Base-by-base conservation (phyloP, 1,140 invertebrate species). In the Odontomachus brunneus region DNA sequence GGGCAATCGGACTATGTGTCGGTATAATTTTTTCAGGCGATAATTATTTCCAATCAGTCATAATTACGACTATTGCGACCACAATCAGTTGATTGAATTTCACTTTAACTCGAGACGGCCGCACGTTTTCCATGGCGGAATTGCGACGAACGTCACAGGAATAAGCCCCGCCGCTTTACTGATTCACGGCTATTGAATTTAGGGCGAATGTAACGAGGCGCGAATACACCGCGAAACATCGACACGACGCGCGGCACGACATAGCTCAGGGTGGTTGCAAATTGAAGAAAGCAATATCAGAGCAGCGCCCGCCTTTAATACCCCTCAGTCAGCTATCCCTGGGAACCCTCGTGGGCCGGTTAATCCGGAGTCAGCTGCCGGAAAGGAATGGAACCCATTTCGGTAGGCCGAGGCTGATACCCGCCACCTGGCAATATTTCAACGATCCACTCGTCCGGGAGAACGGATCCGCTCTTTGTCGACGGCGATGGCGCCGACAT, bases 361-460 rank as follows among this genome's bases (percentile, higher is more conserved):
- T 90, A 90, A 90, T 88, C 87, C 89, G 83, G 62, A 90, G 87
- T 90, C 89, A 90, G 89, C 89, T 87, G 87, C 78, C 63, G 76
- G 83, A 87, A 90, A 90, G 87, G 84, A 90, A 90, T 89, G 83
- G 81, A 84, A 74, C 69, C 80, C 87, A 88, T 86, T 86, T 81
- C 86, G 53, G 72, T 88, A 88, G 86, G 86, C 84, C 80, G 78
- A 59, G 71, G 59, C 78, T 84, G 88, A 89, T 89, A 90, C 49
- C 82, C 89, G 57, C 72, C 89, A 89, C 84, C 88, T 89, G 89
- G 85, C 89, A 88, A 89, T 89, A 90, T 87, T 89, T 89, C 88
- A 89, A 83, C 84, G 67, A 72, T 89, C 88, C 76, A 71, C 29
- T 69, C 66, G 19, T 49, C 44, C 84, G 26, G 69, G 73, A 76